Evolutionary conservation across 2,888 invertebrate species (phyloP), one percentile per base, ranked within the genome.

Genomic region (Anthrax anthrax): DNA sequence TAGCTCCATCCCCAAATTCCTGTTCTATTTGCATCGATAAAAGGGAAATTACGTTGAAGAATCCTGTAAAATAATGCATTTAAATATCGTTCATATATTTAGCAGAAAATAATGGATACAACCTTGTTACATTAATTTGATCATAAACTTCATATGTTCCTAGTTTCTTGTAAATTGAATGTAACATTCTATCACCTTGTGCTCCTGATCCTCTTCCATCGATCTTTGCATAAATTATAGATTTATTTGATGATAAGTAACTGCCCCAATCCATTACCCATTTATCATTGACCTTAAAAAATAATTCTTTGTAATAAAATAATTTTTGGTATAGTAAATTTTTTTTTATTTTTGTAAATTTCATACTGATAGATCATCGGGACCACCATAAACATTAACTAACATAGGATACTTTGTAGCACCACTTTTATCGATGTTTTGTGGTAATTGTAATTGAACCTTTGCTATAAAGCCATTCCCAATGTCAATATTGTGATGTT

Each of bases 1-100:
- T 96, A 97, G 57, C 94, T 94, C 96, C 95, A 96, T 46, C 97
- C 97, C 94, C 94, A 96, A 58, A 97, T 92, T 41, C 88, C 94
- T 0, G 89, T 85, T 56, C 83, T 80, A 43, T 77, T 75, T 4
- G 72, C 67, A 69, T 95, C 92, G 49, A 96, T 77, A 69, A 80
- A 94, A 2, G 74, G 63, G 16, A 79, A 70, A 43, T 71, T 73
- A 42, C 78, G 63, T 56, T 85, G 83, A 27, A 67, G 49, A 50
- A 62, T 54, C 43, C 67, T 64, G 23, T 4, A 82, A 71, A 37
- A 23, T n/a, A n/a, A n/a, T n/a, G n/a, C n/a, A n/a, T n/a, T n/a
- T n/a, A n/a, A n/a, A n/a, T n/a, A n/a, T n/a, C n/a, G n/a, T n/a
- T n/a, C 29, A 16, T 41, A 14, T 19, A 23, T 37, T 2, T 9